These are phyloP conservation scores for Halcyon chelicuti DNA, from an alignment of 2,797 vertebrate genomes.

Conservation along the genomic window DNA sequence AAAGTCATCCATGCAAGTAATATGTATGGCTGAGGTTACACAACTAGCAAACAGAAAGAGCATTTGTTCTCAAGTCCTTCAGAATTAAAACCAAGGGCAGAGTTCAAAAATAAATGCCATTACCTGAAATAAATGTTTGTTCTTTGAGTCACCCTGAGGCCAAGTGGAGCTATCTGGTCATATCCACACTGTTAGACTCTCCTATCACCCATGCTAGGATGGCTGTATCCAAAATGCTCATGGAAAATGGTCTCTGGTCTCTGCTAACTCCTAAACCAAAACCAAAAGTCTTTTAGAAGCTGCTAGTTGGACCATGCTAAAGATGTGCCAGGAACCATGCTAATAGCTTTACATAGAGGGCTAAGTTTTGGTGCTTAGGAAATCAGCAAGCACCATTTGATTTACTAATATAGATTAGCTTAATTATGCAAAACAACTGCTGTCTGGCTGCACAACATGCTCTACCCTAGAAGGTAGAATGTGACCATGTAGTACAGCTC, in stretches of 20 bases:
- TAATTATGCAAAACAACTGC: background rate
- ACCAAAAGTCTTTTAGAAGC: background rate
- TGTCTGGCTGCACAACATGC: background rate
- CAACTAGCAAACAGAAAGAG: background rate
- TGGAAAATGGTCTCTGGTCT: background rate
- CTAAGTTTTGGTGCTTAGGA: background rate
- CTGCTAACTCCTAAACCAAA: background rate
- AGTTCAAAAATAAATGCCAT: background rate
- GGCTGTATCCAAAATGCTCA: background rate
- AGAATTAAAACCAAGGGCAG: background rate
- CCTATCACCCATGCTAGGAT: background rate
- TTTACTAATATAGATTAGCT: background rate
- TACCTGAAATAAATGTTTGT: background rate
- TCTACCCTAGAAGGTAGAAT: background rate
- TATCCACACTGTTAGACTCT: background rate
- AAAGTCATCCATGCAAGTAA: background rate
- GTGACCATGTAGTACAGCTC: background rate
- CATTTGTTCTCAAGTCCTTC: slow-evolving; percentile 1
- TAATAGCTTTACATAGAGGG: background rate
- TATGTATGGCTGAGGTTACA: background rate
- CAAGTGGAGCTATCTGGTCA: background rate
- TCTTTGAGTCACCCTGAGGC: background rate
- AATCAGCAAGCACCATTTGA: background rate
- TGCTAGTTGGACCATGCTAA: background rate
- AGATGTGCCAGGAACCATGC: background rate